A percentile compares a stretch with the other conserved stretches of the same genome.
These are phyloP conservation scores for Eupithecia dodoneata DNA, from an alignment of 2,888 invertebrate species.

Conservation along the genomic window DNA sequence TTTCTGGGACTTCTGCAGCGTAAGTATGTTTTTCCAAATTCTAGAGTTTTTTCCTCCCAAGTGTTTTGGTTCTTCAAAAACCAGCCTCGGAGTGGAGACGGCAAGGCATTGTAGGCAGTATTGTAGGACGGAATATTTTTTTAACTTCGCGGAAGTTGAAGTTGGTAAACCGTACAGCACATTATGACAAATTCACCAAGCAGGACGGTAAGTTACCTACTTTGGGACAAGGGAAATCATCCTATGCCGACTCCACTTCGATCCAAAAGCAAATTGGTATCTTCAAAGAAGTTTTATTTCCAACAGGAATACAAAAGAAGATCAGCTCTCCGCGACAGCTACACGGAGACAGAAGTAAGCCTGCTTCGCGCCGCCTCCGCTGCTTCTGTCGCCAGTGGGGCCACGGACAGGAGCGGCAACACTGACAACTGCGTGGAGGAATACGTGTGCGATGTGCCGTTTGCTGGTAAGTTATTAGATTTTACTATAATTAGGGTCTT, in stretches of 20 bases:
- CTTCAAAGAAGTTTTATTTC: conserved; percentile 20
- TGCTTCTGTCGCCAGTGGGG: conserved; percentile 89
- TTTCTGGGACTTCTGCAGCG: background rate
- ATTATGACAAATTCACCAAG: background rate
- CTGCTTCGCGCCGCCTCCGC: conserved; percentile 91
- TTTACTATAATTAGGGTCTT: background rate
- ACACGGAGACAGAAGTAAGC: conserved; percentile 91
- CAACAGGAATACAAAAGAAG: conserved; percentile 92
- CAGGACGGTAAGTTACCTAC: no score
- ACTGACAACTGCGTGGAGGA: conserved; percentile 93
- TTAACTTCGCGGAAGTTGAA: background rate
- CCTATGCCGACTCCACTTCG: background rate
- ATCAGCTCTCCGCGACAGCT: conserved; percentile 89
- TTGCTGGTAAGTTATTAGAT: conserved; percentile 87
- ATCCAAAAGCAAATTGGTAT: background rate
- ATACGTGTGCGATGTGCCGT: conserved; percentile 93
- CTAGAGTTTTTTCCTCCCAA: no score
- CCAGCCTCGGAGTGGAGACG: background rate
- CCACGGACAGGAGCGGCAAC: conserved; percentile 92
- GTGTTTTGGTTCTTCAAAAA: background rate
- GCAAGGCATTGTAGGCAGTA: background rate
- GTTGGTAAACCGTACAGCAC: background rate
- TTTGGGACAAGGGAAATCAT: background rate
- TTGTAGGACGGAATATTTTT: background rate
- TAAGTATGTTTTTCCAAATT: background rate